Evolutionary conservation across 1,140 invertebrate genomes (phyloP), one percentile per base, ranked within the genome.

Genomic region (Nylanderia fulva): DNA sequence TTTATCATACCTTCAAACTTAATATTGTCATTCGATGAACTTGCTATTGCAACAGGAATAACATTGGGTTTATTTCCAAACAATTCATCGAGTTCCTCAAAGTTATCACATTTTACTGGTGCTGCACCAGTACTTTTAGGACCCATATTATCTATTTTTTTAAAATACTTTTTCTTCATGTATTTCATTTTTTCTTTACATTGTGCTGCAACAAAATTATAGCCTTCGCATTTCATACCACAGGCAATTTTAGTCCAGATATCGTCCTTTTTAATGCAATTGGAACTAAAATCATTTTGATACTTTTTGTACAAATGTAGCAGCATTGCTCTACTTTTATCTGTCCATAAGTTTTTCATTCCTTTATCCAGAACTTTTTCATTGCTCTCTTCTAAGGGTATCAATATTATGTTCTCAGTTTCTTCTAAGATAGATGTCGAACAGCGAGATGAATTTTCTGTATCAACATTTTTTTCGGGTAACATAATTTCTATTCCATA

Each of bases 101-200:
- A 56, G 54, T 56, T 56, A 56, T 56, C 21, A 56, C 54, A 56
- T 56, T 56, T 56, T 56, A 56, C 0, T 56, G 54, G 54, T 24
- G 54, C 54, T 56, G 54, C 54, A 24, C 54, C 54, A 56, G 54
- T 56, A 56, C 21, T 56, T 56, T 56, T 56, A 0, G 54, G 54
- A 21, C 52, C 52, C 52, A 56, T 56, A 48, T 56, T 56, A 2
- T 56, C n/a, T 21, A 56, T 56, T 56, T 56, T 24, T 56, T 56
- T 56, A 0, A 56, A 56, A 7, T 56, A 56, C 54, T 56, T 56
- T 9, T 56, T 24, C 54, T 33, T 33, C 29, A 56, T 56, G 13
- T 56, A 56, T 24, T 56, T 56, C 54, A 56, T 56, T 56, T 56
- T 56, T 56, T 56, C n/a, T 56, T 56, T 56, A n/a, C 54, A 56